These are phyloP conservation scores for Druon quercuslanigerum DNA, from an alignment of 1,140 invertebrate genomes.

Conservation along the genomic window DNA sequence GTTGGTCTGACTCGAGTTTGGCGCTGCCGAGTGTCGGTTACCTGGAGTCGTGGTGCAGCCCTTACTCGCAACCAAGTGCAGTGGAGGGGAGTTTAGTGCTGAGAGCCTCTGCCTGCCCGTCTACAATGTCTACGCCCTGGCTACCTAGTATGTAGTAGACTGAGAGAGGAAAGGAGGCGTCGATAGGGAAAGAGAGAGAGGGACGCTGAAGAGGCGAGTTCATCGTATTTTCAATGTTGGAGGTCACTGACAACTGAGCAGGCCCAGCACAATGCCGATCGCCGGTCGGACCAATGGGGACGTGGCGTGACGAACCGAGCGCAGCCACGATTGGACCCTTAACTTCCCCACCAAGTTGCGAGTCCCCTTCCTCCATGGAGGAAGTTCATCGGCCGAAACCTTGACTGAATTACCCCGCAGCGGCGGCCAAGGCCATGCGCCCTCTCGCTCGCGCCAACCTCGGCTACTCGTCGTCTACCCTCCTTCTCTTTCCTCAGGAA, in stretches of 20 bases:
- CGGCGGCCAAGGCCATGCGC: constrained; percentile 78
- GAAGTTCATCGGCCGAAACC: constrained; percentile 82
- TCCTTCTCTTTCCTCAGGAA: constrained; percentile 41
- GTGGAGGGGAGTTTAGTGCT: constrained; percentile 64
- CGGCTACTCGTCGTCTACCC: constrained; percentile 7
- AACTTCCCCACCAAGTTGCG: constrained; percentile 41
- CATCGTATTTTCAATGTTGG: constrained; percentile 80
- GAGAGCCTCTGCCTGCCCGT: constrained; percentile 54
- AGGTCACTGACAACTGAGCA: constrained; percentile 78
- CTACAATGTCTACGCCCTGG: constrained; percentile 70
- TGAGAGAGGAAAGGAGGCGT: constrained; percentile 34
- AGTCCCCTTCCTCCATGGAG: constrained; percentile 60
- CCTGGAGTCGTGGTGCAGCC: constrained; percentile 68
- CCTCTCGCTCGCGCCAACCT: constrained; percentile 51
- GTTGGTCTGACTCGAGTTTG: constrained; percentile 73
- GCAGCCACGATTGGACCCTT: constrained; percentile 61
- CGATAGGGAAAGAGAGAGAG: constrained; percentile 36
- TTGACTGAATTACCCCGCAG: constrained; percentile 83
- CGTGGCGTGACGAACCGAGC: constrained; percentile 49
- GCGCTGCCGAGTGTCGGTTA: constrained; percentile 69
- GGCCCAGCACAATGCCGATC: constrained; percentile 55
- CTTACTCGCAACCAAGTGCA: constrained; percentile 62
- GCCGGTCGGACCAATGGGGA: constrained; percentile 57
- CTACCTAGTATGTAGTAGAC: constrained; percentile 60
- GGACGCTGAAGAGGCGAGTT: constrained; percentile 69